Evolutionary conservation across 1,140 invertebrate species (phyloP), one percentile per base, ranked within the genome.

Genomic region (Sarcophaga bullata): DNA sequence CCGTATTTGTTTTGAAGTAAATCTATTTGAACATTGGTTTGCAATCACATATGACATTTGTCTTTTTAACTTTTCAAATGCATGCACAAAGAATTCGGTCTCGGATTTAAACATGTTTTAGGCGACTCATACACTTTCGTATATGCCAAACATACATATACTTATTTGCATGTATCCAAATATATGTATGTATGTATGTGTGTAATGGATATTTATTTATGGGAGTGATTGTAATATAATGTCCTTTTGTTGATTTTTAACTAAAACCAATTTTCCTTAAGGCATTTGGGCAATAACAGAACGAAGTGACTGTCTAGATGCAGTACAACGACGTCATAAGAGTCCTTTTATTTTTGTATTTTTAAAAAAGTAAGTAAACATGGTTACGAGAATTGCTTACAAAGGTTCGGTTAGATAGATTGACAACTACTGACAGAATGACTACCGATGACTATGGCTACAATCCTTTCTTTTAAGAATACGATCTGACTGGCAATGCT

Each of bases 191-290:
- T 58, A n/a, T 58, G 54, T 58, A 62, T 62, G 54, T 62, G n/a
- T 15, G 52, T 4, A 37, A 37, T 37, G 25, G 25, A 37, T 37
- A 37, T 37, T 37, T 37, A 37, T 37, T 37, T 37, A 37, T 37
- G 25, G 1, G 25, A 37, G 25, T 37, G 25, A 37, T 37, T 58
- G 15, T 58, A n/a, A n/a, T 58, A 58, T 58, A 58, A 78, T 78
- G 75, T 78, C 75, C 75, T 78, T 52, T 78, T 78, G 75, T 78
- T 78, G 75, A 78, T 78, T 78, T 78, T 19, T 49, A 78, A 78
- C n/a, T 78, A 50, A 78, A 78, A 78, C 75, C 75, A 78, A 78
- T 78, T 78, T 78, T 78, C 47, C 75, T 52, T 78, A 8, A 78
- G 48, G 75, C 73, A 76, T 76, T 76, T 72, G 19, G 37, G 17